Evolutionary conservation across 2,113 vertebrate species (phyloP).

Genomic region (Gadus chalcogrammus): DNA sequence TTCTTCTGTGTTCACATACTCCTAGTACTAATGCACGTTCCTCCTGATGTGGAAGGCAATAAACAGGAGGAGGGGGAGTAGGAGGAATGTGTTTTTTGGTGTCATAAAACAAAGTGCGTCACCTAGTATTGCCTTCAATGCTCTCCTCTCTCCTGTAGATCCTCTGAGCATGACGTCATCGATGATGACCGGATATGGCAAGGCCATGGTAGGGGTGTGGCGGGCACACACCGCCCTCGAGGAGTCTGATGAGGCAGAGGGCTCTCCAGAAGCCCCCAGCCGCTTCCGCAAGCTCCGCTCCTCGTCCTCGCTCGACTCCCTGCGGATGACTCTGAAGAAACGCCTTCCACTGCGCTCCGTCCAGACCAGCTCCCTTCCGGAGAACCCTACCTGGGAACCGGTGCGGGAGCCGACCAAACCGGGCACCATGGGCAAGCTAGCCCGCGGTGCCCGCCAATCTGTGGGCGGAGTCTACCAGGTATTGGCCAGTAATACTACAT

Average conservation of each 20-base stretch:
- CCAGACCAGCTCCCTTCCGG: slow-evolving; percentile 70
- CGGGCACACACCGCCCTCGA: slow-evolving; percentile 74
- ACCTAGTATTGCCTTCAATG: not conserved
- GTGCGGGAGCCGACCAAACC: slow-evolving; percentile 67
- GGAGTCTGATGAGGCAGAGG: slow-evolving; percentile 71
- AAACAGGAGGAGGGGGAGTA: too few species aligned
- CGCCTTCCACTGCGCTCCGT: slow-evolving; percentile 76
- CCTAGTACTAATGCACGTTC: too few species aligned
- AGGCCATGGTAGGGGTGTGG: slow-evolving; percentile 68
- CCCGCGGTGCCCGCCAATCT: slow-evolving; percentile 77
- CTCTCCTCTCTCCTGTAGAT: not conserved
- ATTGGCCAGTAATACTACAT: not conserved
- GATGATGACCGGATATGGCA: slow-evolving; percentile 68
- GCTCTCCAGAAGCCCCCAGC: slow-evolving; percentile 66
- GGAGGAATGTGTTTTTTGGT: too few species aligned
- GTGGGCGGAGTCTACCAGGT: slow-evolving; percentile 84
- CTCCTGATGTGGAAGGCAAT: too few species aligned
- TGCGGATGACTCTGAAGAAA: slow-evolving; percentile 82
- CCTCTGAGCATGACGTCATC: slow-evolving; percentile 51
- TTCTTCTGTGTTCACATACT: too few species aligned
- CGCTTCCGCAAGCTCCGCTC: slow-evolving; percentile 67
- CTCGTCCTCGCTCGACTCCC: slow-evolving; percentile 73
- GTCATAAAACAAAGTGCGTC: too few species aligned
- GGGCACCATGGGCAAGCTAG: slow-evolving; percentile 65
- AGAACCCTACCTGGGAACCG: slow-evolving; percentile 72